Evolutionary conservation across 2,797 vertebrate genomes (phyloP).

Genomic region (Cuniculus paca): DNA sequence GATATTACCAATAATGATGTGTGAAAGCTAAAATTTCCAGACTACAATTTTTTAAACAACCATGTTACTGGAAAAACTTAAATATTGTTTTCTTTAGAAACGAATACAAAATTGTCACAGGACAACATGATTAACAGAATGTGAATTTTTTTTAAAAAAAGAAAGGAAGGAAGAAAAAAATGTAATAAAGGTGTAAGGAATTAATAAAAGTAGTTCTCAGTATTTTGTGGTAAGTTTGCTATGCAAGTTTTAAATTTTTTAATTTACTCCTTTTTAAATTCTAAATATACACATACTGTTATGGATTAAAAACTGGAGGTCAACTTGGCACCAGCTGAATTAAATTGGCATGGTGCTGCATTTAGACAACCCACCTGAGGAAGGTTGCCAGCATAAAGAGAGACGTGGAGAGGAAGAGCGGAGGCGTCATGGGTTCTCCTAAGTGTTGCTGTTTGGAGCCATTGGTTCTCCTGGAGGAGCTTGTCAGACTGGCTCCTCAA

Average conservation of each 20-base stretch:
- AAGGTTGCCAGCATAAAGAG: too few species aligned
- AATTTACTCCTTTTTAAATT: constrained; percentile 31
- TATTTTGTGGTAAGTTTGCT: neutral
- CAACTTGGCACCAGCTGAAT: too few species aligned
- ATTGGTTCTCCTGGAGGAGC: too few species aligned
- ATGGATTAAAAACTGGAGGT: too few species aligned
- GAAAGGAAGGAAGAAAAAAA: neutral
- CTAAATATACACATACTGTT: neutral
- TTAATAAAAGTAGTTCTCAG: neutral
- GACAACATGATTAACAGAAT: neutral
- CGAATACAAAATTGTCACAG: neutral
- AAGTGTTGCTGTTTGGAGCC: too few species aligned
- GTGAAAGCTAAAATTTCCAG: neutral
- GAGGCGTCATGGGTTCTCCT: too few species aligned
- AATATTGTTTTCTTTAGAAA: neutral
- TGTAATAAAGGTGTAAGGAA: neutral
- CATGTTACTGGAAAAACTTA: neutral
- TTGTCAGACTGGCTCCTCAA: too few species aligned
- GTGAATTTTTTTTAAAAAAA: neutral
- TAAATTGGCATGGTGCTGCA: too few species aligned
- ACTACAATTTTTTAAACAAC: neutral
- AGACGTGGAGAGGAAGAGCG: too few species aligned
- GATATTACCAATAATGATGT: neutral
- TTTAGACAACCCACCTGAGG: too few species aligned
- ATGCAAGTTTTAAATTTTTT: neutral